Percentiles rank a stretch among this genome's conserved stretches.
These are phyloP conservation scores for Copsychus sechellarum DNA, from an alignment of 2,113 vertebrate species.

Conservation along the genomic window DNA sequence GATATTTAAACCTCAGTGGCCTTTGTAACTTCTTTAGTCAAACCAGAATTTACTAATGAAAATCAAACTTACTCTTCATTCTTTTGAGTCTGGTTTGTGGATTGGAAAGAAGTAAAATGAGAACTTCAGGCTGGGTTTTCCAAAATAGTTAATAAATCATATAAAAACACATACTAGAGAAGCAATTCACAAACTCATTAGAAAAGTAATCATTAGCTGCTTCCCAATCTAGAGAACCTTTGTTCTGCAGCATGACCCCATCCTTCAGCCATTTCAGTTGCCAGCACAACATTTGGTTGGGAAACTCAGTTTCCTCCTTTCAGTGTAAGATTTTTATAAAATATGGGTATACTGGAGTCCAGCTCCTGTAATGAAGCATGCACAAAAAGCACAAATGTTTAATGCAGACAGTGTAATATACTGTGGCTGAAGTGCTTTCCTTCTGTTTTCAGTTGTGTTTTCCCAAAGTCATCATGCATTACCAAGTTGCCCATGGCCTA, in stretches of 20 bases:
- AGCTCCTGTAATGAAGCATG: neutral
- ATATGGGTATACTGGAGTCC: neutral
- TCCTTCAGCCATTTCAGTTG: neutral
- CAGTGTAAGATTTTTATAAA: neutral
- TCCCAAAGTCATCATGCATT: neutral
- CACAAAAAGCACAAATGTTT: neutral
- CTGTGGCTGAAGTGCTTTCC: neutral
- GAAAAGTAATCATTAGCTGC: neutral
- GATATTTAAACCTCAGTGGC: neutral
- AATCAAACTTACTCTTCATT: neutral
- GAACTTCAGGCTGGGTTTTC: neutral
- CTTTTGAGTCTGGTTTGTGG: neutral
- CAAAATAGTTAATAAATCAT: neutral
- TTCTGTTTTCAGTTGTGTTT: accelerated
- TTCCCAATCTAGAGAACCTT: neutral
- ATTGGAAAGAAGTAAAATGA: neutral
- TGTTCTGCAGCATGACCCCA: neutral
- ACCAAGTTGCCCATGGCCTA: neutral
- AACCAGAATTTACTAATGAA: neutral
- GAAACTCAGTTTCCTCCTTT: neutral
- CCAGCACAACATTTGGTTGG: neutral
- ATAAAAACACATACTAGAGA: neutral
- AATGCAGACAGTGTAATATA: neutral
- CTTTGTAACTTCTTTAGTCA: conserved; percentile 16
- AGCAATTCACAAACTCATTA: neutral